These are phyloP conservation scores for Cabera pusaria DNA, from an alignment of 2,888 invertebrate genomes.

Conservation along the genomic window DNA sequence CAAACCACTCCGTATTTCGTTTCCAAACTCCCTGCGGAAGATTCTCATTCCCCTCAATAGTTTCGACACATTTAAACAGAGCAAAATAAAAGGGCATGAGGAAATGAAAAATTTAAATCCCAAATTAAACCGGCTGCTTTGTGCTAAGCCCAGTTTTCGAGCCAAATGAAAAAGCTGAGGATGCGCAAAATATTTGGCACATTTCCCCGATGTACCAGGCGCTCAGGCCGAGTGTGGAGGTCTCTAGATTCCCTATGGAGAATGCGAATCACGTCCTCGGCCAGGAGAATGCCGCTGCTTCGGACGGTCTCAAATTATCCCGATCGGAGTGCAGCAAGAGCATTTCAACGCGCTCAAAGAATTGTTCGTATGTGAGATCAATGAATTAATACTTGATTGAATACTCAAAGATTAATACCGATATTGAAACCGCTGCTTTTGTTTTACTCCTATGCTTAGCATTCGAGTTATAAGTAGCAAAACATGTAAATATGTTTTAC, in stretches of 20 bases:
- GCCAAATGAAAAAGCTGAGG: constrained; percentile 52
- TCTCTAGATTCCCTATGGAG: constrained; percentile 42
- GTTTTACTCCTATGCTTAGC: too few species aligned
- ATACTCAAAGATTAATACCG: too few species aligned
- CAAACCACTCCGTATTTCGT: too few species aligned
- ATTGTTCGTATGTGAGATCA: constrained; percentile 32
- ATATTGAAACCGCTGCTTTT: too few species aligned
- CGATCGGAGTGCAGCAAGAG: constrained; percentile 41
- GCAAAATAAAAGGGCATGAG: constrained; percentile 9
- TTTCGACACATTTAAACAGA: constrained; percentile 4
- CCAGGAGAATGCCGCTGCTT: constrained; percentile 46
- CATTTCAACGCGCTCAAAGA: constrained; percentile 39
- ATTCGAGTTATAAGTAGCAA: too few species aligned
- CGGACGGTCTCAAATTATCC: constrained; percentile 50
- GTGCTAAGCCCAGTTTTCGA: constrained; percentile 31
- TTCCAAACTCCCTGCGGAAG: too few species aligned
- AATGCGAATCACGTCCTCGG: constrained; percentile 59
- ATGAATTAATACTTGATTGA: constrained; percentile 8
- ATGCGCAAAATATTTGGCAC: constrained; percentile 53
- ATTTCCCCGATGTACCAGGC: constrained; percentile 38
- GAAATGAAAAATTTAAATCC: constrained; percentile 18
- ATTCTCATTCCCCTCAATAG: too few species aligned
- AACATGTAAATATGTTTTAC: too few species aligned
- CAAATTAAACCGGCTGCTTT: constrained; percentile 38
- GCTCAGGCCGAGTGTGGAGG: constrained; percentile 38